phyloP scores from a whole-genome alignment of 2,888 invertebrate genomes.

The Dicyrtoma fusca region DNA sequence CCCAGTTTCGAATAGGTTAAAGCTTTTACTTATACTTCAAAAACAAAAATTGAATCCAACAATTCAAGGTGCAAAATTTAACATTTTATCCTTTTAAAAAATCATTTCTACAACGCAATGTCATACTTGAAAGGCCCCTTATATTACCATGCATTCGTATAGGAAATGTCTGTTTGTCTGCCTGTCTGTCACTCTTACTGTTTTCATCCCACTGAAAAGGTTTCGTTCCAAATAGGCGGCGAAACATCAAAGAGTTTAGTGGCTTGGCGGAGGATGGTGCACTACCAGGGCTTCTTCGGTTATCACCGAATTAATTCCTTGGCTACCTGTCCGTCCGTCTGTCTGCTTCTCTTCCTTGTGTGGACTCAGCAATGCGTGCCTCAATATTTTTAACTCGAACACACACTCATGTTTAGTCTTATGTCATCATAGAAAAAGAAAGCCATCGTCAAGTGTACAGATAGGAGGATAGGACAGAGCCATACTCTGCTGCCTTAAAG shows the following conservation, averaged over 20 bases:
- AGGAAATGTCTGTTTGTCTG: too few relatives aligned
- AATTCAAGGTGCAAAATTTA: too few relatives aligned
- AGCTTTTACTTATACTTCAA: too few relatives aligned
- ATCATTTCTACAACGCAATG: too few relatives aligned
- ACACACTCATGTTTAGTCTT: background rate
- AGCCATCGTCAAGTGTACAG: too few relatives aligned
- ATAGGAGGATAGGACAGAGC: too few relatives aligned
- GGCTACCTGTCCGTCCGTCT: slow-evolving; percentile 54
- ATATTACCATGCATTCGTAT: too few relatives aligned
- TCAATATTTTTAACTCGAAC: slow-evolving; percentile 15
- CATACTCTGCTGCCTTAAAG: background rate
- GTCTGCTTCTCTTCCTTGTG: slow-evolving; percentile 29
- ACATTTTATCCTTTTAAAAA: too few relatives aligned
- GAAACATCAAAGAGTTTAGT: slow-evolving; percentile 51
- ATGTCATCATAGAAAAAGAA: background rate
- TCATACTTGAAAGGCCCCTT: too few relatives aligned
- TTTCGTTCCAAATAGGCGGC: slow-evolving; percentile 50
- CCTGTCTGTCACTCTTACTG: background rate
- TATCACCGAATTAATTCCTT: slow-evolving; percentile 55
- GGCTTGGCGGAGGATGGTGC: slow-evolving; percentile 35
- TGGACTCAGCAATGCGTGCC: slow-evolving; percentile 46
- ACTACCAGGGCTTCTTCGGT: slow-evolving; percentile 49
- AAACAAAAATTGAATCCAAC: too few relatives aligned
- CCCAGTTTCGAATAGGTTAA: too few relatives aligned
- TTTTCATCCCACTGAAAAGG: slow-evolving; percentile 47